Base-by-base conservation (phyloP, 2,113 vertebrate genomes). In the Tylochromis polylepis region DNA sequence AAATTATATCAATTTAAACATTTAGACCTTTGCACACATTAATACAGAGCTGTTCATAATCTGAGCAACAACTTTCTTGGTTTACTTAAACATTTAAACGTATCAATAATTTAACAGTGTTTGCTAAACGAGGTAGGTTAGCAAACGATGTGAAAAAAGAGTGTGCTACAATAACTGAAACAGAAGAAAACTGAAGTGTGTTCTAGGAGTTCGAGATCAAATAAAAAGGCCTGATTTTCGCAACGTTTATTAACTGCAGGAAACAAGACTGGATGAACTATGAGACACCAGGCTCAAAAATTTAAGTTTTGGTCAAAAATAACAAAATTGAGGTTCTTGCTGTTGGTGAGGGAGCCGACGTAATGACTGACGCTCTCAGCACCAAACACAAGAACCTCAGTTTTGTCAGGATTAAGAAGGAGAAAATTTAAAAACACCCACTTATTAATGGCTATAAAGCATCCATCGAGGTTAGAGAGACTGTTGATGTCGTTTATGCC, bases 401-500 rank as follows among this genome's bases (percentile, higher is more conserved):
- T 11, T 65, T 65, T 65, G 15, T 0, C 34, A 38, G 60, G 60
- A n/a, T 38, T 65, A 65, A 2, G 18, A 65, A 1, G 34, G 2
- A 65, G 60, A 38, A 5, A 1, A 0, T 65, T 0, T n/a, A n/a
- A 38, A 65, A 65, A 65, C 60, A 1, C n/a, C 16, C 59, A 60
- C 16, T 34, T 65, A n/a, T 38, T 65, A 38, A 5, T 8, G 60
- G 18, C 18, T 65, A 3, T 65, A 12, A 65, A 38, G 1, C 31
- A 38, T 38, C 38, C 31, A 65, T 65, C 18, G 36, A 38, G 60
- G 60, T 65, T 65, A 65, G 31, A 65, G 0, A 65, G 60, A 34
- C 60, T 65, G 60, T 38, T 65, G 36, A 65, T 0, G 10, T 65
- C 0, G 3, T n/a, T 65, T 65, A 14, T 38, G 60, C 60, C 7